These are phyloP conservation scores for Guaruba guarouba DNA, from an alignment of 2,113 vertebrate species.

Conservation along the genomic window DNA sequence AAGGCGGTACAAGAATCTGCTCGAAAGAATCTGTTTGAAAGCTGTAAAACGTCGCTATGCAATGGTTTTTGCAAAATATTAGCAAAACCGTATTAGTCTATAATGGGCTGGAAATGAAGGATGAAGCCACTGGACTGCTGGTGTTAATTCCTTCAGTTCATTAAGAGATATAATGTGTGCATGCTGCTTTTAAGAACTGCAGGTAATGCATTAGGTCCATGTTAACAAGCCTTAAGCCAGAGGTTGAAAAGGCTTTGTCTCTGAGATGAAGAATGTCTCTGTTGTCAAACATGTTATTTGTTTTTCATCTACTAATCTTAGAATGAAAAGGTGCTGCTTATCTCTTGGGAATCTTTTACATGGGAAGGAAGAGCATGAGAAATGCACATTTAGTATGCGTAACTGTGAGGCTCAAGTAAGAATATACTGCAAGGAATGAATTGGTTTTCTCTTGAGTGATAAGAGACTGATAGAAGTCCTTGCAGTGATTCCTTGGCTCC, in stretches of 20 bases:
- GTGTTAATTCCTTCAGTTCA: not conserved
- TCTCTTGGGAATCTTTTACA: constrained; percentile 10
- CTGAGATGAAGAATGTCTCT: not conserved
- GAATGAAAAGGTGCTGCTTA: constrained; percentile 19
- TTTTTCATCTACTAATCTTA: constrained; percentile 30
- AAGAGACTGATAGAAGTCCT: not conserved
- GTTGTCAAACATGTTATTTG: not conserved
- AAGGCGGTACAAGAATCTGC: not conserved
- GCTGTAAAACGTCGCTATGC: not conserved
- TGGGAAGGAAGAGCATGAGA: not conserved
- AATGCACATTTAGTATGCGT: not conserved
- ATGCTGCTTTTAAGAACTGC: not conserved
- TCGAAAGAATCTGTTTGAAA: not conserved
- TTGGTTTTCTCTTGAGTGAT: not conserved
- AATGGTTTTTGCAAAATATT: not conserved
- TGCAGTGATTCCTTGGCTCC: not conserved
- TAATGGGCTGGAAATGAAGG: not conserved
- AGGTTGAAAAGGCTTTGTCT: constrained; percentile 6
- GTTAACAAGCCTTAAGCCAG: not conserved
- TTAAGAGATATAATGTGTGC: not conserved
- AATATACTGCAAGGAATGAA: not conserved
- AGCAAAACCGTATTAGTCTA: not conserved
- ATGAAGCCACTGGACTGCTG: not conserved
- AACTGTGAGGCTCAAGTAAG: not conserved
- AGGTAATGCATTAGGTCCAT: not conserved